These are phyloP conservation scores for Nephrotoma appendiculata DNA, from an alignment of 2,888 invertebrate genomes.

Conservation along the genomic window DNA sequence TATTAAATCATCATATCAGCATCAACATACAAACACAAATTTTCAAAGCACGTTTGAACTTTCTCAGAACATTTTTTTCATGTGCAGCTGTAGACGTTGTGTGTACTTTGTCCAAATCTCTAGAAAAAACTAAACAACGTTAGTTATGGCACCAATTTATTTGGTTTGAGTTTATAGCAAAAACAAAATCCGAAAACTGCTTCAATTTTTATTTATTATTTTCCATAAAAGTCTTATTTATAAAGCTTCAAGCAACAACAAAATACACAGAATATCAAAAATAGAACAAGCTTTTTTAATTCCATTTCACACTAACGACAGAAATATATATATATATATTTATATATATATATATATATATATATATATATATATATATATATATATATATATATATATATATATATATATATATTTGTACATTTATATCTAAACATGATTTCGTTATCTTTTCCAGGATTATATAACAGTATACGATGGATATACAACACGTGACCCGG, in stretches of 20 bases:
- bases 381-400: too few relatives aligned
- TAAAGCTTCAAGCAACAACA: neutral
- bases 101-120: neutral
- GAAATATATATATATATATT: neutral
- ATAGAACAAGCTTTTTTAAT: neutral
- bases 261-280: neutral
- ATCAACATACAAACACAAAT: neutral
- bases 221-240: neutral
- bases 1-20: neutral
- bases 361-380: too few relatives aligned
- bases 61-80: neutral
- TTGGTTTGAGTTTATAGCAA: neutral
- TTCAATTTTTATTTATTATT: neutral
- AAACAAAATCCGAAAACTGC: neutral
- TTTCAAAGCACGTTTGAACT: neutral
- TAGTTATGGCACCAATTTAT: neutral
- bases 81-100: neutral
- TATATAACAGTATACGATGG: constrained; percentile 82
- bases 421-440: too few relatives aligned
- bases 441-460: constrained; percentile 36
- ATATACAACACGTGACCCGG: constrained; percentile 74
- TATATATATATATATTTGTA: too few relatives aligned
- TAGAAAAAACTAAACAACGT: too few relatives aligned
- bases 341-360: too few relatives aligned
- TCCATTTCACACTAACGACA: neutral